phyloP scores from a whole-genome alignment of 2,888 invertebrate genomes.

The Aleiodes testaceus region DNA sequence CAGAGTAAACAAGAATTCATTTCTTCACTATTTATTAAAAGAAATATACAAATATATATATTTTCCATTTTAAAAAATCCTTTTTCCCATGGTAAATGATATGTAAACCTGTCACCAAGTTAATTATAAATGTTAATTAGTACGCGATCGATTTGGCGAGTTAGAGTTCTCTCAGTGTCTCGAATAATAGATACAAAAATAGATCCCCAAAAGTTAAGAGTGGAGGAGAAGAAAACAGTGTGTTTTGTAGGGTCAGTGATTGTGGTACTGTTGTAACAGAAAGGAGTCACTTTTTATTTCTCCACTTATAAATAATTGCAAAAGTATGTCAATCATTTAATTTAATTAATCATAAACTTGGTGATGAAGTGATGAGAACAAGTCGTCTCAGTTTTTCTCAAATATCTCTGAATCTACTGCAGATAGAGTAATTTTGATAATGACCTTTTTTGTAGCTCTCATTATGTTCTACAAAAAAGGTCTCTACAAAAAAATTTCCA shows the following conservation, averaged over 20 bases:
- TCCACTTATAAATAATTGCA: constrained; percentile 4
- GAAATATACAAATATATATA: too few species aligned
- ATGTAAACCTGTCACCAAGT: constrained; percentile 52
- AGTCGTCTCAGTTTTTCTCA: too few species aligned
- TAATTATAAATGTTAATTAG: constrained; percentile 73
- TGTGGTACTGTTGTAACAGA: constrained; percentile 55
- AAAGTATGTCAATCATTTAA: not conserved
- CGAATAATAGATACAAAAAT: constrained; percentile 71
- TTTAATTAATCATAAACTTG: too few species aligned
- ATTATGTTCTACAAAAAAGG: too few species aligned
- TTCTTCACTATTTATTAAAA: not conserved
- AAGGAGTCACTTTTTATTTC: not conserved
- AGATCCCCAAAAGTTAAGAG: constrained; percentile 57
- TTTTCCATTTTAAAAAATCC: not conserved
- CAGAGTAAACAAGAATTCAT: not conserved
- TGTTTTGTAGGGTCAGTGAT: constrained; percentile 58
- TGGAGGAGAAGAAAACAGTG: constrained; percentile 56
- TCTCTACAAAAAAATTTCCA: too few species aligned
- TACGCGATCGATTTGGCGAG: constrained; percentile 72
- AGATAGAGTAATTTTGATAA: too few species aligned
- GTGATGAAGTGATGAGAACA: too few species aligned
- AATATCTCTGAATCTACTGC: too few species aligned
- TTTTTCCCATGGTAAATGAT: not conserved
- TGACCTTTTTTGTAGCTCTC: too few species aligned
- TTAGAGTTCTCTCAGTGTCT: constrained; percentile 64